Percentiles rank a stretch among this genome's conserved stretches.
Evolutionary conservation across 2,797 vertebrate genomes (phyloP).

Genomic region (Girardinus metallicus): DNA sequence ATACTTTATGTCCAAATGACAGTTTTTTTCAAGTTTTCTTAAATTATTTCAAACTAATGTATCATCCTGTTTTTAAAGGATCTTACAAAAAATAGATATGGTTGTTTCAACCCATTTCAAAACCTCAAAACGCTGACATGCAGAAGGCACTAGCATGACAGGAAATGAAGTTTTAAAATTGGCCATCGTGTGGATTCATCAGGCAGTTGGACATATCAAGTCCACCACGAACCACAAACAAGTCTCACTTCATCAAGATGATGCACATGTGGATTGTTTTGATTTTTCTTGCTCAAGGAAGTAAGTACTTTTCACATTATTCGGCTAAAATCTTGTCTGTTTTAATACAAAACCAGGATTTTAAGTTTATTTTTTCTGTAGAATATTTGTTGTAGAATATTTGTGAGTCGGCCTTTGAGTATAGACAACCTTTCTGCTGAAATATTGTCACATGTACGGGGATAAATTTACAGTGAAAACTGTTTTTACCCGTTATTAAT

Average conservation of each 20-base stretch:
- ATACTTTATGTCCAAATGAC: too few species aligned
- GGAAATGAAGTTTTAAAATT: slow-evolving; percentile 30
- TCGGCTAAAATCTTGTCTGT: accelerated
- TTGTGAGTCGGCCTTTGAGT: neutral
- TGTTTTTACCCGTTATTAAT: neutral
- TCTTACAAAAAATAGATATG: neutral
- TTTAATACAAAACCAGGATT: neutral
- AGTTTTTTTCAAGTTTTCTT: neutral
- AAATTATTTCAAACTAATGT: neutral
- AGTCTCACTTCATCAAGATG: slow-evolving; percentile 7
- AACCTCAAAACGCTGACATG: neutral
- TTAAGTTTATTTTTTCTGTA: neutral
- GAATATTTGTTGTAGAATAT: neutral
- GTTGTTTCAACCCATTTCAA: slow-evolving; percentile 13
- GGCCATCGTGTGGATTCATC: neutral
- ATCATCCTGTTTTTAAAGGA: too few species aligned
- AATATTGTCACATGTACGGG: neutral
- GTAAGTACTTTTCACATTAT: slow-evolving; percentile 25
- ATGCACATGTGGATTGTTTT: slow-evolving; percentile 14
- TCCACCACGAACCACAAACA: neutral
- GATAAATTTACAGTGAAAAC: neutral
- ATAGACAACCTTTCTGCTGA: neutral
- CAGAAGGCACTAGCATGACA: slow-evolving; percentile 1
- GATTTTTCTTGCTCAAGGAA: slow-evolving; percentile 31
- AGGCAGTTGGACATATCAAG: neutral